phyloP scores from a whole-genome alignment of 2,797 vertebrate species.

The Steatocranus sp. region DNA sequence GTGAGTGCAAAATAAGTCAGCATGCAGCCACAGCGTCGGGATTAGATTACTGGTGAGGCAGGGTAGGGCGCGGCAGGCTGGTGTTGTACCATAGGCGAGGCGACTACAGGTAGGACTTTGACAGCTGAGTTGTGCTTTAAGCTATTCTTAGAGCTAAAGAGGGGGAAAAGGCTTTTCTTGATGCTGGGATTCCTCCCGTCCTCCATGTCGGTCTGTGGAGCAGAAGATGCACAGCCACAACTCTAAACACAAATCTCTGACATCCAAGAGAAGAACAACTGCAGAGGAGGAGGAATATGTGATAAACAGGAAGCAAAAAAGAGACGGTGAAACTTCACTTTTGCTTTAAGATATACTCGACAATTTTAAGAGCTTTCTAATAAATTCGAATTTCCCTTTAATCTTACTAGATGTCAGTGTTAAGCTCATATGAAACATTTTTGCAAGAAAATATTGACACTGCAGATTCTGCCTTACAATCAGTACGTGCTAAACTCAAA shows the following conservation, averaged over 20 bases:
- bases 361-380: background rate
- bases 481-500: background rate
- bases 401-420: background rate
- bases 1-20: constrained; percentile 23
- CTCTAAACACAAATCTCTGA: constrained; percentile 53
- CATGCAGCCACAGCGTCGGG: constrained; percentile 80
- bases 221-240: constrained; percentile 84
- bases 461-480: background rate
- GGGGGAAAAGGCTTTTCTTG: constrained; percentile 99
- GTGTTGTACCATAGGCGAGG: constrained; percentile 94
- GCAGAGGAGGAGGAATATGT: background rate
- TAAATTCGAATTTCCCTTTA: background rate
- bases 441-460: background rate
- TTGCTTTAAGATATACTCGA: background rate
- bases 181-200: constrained; percentile 96
- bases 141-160: constrained; percentile 99
- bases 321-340: background rate
- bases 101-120: constrained; percentile 97
- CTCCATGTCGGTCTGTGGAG: constrained; percentile 94
- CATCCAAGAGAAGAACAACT: background rate
- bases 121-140: constrained; percentile 98
- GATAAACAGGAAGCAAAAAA: background rate
- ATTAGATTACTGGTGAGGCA: constrained; percentile 77
- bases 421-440: background rate
- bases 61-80: constrained; percentile 72